Conservation (phyloP, 1,140 invertebrate genomes). For the Pogonomyrmex californicus region DNA sequence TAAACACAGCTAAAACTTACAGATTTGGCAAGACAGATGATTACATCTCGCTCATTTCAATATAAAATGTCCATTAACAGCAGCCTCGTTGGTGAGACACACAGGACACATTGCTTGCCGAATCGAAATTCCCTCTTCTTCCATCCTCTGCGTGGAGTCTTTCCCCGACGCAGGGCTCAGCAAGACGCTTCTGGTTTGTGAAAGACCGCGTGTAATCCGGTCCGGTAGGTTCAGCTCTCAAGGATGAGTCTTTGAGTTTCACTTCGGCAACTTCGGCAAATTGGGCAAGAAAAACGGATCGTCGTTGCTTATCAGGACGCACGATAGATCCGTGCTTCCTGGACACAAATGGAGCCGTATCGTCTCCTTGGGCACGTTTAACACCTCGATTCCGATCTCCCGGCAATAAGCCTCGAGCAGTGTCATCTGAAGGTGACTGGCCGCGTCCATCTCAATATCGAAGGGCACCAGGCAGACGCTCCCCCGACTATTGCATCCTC, state of each 20-base stretch:
- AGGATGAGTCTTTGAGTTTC: constrained; percentile 43
- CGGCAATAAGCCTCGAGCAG: constrained; percentile 80
- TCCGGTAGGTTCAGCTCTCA: constrained; percentile 33
- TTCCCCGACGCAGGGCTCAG: neutral
- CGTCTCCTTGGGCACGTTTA: constrained; percentile 76
- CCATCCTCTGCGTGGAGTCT: neutral
- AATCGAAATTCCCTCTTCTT: neutral
- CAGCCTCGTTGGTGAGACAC: constrained; percentile 5
- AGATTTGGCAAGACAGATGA: constrained; percentile 6
- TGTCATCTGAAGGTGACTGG: constrained; percentile 82
- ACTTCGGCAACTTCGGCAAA: constrained; percentile 75
- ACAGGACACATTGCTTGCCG: neutral
- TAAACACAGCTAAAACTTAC: neutral
- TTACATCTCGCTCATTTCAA: constrained; percentile 5
- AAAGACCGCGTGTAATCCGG: neutral
- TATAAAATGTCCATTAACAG: constrained; percentile 20
- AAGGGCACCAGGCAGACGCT: constrained; percentile 80
- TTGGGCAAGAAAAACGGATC: constrained; percentile 66
- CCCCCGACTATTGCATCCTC: constrained; percentile 75
- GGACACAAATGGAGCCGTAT: constrained; percentile 76
- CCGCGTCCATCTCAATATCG: constrained; percentile 80
- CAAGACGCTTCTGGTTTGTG: neutral
- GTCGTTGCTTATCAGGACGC: constrained; percentile 74
- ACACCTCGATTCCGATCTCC: constrained; percentile 81
- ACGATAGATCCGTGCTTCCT: constrained; percentile 75